A percentile compares a stretch with the other conserved stretches of the same genome.
Conservation (phyloP, 2,113 vertebrate genomes). For the Brachypteracias leptosomus region DNA sequence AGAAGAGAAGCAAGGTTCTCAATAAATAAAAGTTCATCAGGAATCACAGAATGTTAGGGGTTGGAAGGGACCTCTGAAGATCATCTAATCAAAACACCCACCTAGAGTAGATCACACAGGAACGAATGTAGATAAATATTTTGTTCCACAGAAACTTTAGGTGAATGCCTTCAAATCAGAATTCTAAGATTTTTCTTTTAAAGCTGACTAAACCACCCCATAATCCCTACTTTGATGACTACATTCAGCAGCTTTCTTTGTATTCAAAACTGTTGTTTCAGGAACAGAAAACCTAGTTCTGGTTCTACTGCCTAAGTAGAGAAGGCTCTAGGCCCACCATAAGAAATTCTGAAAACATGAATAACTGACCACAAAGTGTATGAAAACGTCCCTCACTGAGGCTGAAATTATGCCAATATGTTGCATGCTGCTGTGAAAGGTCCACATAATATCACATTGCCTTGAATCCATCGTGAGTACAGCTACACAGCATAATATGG, state of each 20-base stretch:
- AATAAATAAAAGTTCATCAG: not conserved
- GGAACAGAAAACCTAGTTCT: not conserved
- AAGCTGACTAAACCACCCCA: not conserved
- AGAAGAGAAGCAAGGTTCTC: not conserved
- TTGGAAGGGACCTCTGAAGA: too few species aligned
- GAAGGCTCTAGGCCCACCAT: not conserved
- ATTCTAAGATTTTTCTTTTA: not conserved
- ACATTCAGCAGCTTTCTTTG: not conserved
- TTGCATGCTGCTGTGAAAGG: rapidly evolving
- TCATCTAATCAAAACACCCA: too few species aligned
- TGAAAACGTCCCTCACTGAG: not conserved
- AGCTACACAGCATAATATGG: not conserved
- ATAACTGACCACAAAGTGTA: not conserved
- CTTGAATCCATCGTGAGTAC: not conserved
- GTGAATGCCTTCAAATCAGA: not conserved
- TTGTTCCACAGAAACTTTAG: not conserved
- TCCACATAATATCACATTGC: not conserved
- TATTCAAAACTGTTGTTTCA: not conserved
- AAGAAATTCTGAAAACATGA: not conserved
- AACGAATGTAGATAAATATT: not conserved
- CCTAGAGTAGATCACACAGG: too few species aligned
- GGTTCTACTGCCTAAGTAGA: not conserved
- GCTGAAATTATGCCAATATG: not conserved
- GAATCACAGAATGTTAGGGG: not conserved
- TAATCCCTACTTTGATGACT: not conserved